Conservation (phyloP, 2,888 invertebrate species). For the Andricus curvator region DNA sequence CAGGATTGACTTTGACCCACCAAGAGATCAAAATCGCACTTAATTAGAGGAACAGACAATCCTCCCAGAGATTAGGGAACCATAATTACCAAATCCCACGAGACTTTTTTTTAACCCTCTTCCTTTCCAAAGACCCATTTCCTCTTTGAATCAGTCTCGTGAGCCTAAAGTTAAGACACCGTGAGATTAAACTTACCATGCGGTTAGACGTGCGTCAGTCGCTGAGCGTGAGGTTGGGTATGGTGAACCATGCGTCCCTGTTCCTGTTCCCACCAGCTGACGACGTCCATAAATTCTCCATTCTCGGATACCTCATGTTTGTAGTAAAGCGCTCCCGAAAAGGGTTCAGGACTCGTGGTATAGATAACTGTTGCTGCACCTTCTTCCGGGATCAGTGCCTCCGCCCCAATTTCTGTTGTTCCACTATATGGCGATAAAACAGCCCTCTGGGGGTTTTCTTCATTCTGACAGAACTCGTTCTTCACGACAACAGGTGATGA, state of each 20-base stretch:
- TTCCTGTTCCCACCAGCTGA: slow-evolving; percentile 78
- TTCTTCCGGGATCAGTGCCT: slow-evolving; percentile 64
- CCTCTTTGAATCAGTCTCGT: background rate
- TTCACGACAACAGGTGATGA: slow-evolving; percentile 63
- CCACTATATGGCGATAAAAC: slow-evolving; percentile 71
- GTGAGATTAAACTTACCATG: slow-evolving; percentile 52
- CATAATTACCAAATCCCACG: background rate
- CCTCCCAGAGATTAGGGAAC: background rate
- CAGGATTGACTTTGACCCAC: too few species aligned
- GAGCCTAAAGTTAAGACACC: background rate
- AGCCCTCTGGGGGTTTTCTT: slow-evolving; percentile 68
- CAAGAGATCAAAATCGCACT: background rate
- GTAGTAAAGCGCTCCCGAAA: slow-evolving; percentile 73
- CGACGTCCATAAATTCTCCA: slow-evolving; percentile 76
- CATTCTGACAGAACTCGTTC: slow-evolving; percentile 62
- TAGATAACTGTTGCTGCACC: slow-evolving; percentile 71
- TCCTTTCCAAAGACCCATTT: background rate
- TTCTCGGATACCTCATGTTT: slow-evolving; percentile 72
- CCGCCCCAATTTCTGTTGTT: slow-evolving; percentile 53
- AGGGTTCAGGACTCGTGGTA: slow-evolving; percentile 70
- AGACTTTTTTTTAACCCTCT: background rate
- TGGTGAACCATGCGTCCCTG: slow-evolving; percentile 73
- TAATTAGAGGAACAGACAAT: background rate
- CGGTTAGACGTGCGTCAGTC: slow-evolving; percentile 74
- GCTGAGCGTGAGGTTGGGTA: slow-evolving; percentile 70